Base-by-base conservation (phyloP, 2,113 vertebrate genomes). In the Scortum barcoo region DNA sequence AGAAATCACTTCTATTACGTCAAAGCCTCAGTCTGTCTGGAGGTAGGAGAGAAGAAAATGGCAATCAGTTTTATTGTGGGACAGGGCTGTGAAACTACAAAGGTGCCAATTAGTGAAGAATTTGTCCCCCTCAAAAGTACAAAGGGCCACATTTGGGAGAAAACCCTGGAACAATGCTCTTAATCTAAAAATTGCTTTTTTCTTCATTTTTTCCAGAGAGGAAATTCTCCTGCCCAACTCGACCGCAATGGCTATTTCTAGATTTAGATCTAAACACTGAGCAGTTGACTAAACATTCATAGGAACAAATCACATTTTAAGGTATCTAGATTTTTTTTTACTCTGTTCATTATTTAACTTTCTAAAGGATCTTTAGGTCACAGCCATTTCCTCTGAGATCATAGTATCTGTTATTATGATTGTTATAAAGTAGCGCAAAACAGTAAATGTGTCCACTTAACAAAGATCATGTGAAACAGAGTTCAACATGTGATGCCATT, bases 21-120 rank as follows among this genome's bases (percentile, higher is more conserved):
- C 58, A 73, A 53, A 71, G 42, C 44, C 14, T 17, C 8, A 13
- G 28, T 26, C 30, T 66, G 28, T 72, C 28, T 70, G 70, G 38
- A 48, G 28, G 24, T 6, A 48, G 14, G 7, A 48, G 17, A 36
- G 12, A 68, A 54, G 40, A 69, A 30, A 48, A 60, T 4, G 26
- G 22, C 22, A 33, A 24, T 13, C 9, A 0, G 5, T 42, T 77
- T 70, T 65, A 68, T 50, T 58, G 10, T 48, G 11, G 67, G 40
- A 50, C 22, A 75, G 10, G 42, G 50, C 44, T 72, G 16, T 44
- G 24, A 62, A 66, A 42, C 5, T 16, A 48, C 36, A 46, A 70
- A 58, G 24, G 16, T 26, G 20, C 24, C 8, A 51, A 19, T 56
- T 72, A 46, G 12, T 40, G 46, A 51, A 24, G 30, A n/a, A n/a